phyloP scores from a whole-genome alignment of 2,888 invertebrate genomes.

The Latrodectus hesperus region DNA sequence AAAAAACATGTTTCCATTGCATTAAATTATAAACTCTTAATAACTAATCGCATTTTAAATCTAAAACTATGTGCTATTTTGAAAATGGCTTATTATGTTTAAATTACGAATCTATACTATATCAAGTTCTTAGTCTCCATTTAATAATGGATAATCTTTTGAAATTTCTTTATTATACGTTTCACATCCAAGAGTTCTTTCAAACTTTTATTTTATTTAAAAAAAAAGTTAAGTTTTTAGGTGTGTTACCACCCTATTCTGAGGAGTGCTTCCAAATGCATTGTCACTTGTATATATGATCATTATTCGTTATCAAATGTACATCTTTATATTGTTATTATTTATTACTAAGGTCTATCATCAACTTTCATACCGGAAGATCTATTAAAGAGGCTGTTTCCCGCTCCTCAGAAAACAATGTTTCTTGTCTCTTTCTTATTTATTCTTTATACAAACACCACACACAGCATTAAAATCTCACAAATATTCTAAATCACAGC shows the following conservation, averaged over 20 bases:
- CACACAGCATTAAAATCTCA: not conserved
- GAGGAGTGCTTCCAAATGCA: constrained; percentile 69
- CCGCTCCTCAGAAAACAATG: constrained; percentile 65
- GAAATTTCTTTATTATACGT: too few relatives aligned
- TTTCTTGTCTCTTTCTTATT: constrained; percentile 51
- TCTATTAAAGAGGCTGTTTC: constrained; percentile 70
- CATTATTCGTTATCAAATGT: constrained; percentile 70
- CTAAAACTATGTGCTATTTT: too few relatives aligned
- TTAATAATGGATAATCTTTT: too few relatives aligned
- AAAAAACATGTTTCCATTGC: too few relatives aligned
- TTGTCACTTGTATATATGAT: constrained; percentile 67
- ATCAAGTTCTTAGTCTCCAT: too few relatives aligned
- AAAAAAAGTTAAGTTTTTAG: constrained; percentile 45
- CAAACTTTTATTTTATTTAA: constrained; percentile 18
- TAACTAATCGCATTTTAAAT: too few relatives aligned
- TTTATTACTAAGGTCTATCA: constrained; percentile 70
- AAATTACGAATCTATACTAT: too few relatives aligned
- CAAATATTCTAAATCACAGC: too few relatives aligned
- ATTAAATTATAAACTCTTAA: too few relatives aligned
- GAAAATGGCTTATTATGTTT: too few relatives aligned
- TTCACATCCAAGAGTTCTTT: constrained; percentile 39
- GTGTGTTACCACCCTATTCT: constrained; percentile 63
- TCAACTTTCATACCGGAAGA: constrained; percentile 69
- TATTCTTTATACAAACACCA: constrained; percentile 17
- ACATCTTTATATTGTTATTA: constrained; percentile 70